Evolutionary conservation across 1,140 invertebrate species (phyloP), one percentile per base, ranked within the genome.

Genomic region (Asobara japonica): DNA sequence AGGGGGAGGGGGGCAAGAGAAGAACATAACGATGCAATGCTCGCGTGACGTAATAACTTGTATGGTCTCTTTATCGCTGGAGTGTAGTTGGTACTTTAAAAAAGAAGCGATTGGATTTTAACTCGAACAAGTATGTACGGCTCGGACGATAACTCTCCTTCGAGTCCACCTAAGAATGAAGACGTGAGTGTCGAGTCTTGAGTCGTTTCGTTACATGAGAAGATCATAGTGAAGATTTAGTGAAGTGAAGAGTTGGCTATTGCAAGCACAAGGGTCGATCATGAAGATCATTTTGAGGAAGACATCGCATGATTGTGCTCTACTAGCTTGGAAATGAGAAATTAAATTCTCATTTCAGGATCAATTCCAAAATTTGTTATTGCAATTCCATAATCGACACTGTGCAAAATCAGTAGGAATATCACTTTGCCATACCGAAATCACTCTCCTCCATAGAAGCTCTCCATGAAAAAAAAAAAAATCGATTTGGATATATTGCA

Each of bases 41-140:
- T 81, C 77, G 80, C 80, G 77, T 80, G 80, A 82, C 51, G 51
- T 22, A 31, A 30, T 67, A 69, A 51, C 66, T 83, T 83, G 66
- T 83, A 82, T 80, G 80, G 80, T 78, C 76, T 83, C 81, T 74
- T 75, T 72, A 76, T 79, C 41, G 60, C 65, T 38, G 76, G 75
- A 71, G 69, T 75, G 76, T 74, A 62, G 74, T 76, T 61, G 11
- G 74, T 71, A 65, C 69, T 78, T 74, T 77, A 71, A 27, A 61
- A 64, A 78, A 74, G 67, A 66, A 67, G 41, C 13, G 61, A 25
- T 29, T 61, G 62, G 45, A n/a, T 36, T 6, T 8, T 38, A 8
- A 33, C 16, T 67, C 61, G 30, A 30, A 48, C 69, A 51, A 79
- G 61, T 74, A 82, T 82, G 80, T 74, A 78, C 60, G 75, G 75